Conservation (phyloP, 2,113 vertebrate species). For the Prunella fulvescens region DNA sequence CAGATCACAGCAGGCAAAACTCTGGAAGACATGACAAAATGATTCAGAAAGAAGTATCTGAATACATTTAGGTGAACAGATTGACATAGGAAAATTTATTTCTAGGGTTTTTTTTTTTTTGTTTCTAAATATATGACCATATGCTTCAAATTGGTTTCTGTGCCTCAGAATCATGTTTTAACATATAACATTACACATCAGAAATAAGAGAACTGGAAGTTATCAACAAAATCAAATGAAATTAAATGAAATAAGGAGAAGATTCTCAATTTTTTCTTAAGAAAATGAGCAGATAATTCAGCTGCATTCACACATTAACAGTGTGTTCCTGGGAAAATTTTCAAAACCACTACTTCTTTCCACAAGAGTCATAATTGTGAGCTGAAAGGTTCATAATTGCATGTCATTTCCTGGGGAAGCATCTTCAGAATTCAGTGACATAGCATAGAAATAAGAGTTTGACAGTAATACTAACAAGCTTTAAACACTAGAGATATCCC, state of each 20-base stretch:
- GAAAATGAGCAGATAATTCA: background rate
- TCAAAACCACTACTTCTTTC: background rate
- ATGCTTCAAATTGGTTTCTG: background rate
- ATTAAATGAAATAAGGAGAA: background rate
- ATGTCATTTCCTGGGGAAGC: background rate
- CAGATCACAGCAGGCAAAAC: conserved; percentile 51
- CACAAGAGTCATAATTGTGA: background rate
- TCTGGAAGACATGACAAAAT: background rate
- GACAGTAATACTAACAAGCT: background rate
- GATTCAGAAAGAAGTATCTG: background rate
- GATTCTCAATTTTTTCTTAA: background rate
- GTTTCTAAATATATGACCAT: background rate
- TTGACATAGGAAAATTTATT: background rate
- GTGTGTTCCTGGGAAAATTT: background rate
- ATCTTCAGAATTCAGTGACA: background rate
- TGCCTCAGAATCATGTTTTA: background rate
- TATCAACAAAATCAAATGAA: background rate
- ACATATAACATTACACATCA: background rate
- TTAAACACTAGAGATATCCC: background rate
- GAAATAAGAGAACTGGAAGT: background rate
- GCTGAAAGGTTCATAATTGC: background rate
- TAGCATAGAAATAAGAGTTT: background rate
- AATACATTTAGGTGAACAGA: background rate
- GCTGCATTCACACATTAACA: background rate
- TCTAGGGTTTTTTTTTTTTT: background rate